Evolutionary conservation across 1,140 invertebrate genomes (phyloP), one percentile per base, ranked within the genome.

Genomic region (Wasmannia auropunctata): DNA sequence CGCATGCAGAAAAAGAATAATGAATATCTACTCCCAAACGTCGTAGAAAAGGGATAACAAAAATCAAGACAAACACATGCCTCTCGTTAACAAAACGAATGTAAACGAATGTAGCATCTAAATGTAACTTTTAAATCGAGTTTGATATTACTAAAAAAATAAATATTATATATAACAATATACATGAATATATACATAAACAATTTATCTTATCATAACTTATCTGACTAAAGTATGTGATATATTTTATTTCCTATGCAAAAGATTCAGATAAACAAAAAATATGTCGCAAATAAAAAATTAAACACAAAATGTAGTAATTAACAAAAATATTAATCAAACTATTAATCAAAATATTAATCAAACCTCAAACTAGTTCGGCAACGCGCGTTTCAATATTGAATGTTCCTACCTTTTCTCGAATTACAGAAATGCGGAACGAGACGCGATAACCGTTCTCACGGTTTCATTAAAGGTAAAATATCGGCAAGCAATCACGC

Each of bases 311-410:
- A 19, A 49, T 11, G 43, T 16, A 49, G 1, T 19, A 16, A 49
- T 7, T 16, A 70, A 70, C 10, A 7, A n/a, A 74, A 58, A 58
- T 58, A 75, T 16, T 54, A 10, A 54, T 74, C n/a, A 34, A 8
- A 19, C 0, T n/a, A n/a, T n/a, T n/a, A n/a, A n/a, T n/a, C n/a
- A n/a, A 74, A 58, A 58, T 58, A 75, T 16, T 54, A 10, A 54
- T 74, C n/a, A 34, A 8, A 19, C 0, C 28, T 37, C 22, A 56
- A 34, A 37, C 6, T n/a, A 51, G 3, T 22, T 75, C 8, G 7
- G 19, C n/a, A 63, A 16, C 54, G 16, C 54, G 83, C 81, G n/a
- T n/a, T n/a, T 81, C 28, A 31, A 79, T 72, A 49, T 76, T n/a
- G 25, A 49, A 51, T 85, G 14, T 14, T 76, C 10, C 43, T 40